A percentile compares a stretch with the other conserved stretches of the same genome.
Evolutionary conservation across 1,140 invertebrate genomes (phyloP).

Genomic region (Drosophila novamexicana): DNA sequence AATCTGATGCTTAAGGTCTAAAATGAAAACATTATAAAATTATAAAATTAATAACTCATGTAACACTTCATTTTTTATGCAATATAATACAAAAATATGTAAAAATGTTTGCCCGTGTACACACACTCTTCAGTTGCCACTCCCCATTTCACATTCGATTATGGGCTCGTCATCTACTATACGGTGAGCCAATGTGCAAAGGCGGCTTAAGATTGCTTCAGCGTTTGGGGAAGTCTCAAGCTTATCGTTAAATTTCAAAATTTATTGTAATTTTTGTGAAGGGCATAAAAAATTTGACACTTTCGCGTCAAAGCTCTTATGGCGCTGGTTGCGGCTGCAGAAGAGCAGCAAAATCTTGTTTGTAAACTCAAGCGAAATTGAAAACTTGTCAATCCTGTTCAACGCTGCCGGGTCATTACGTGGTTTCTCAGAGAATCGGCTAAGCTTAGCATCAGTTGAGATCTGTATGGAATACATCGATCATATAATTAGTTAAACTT

Average conservation of each 20-base stretch:
- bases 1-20: no score
- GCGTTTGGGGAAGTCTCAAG: constrained; percentile 15
- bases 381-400: constrained; percentile 74
- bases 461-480: constrained; percentile 59
- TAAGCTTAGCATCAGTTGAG: constrained; percentile 22
- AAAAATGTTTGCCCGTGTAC: constrained; percentile 3
- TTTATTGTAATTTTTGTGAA: constrained; percentile 67
- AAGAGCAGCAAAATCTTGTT: constrained; percentile 12
- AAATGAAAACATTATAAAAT: no score
- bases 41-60: no score
- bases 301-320: constrained; percentile 56
- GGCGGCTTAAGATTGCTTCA: constrained; percentile 24
- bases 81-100: neutral
- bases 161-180: constrained; percentile 26
- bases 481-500: constrained; percentile 73
- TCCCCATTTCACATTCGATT: constrained; percentile 3
- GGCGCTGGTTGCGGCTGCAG: constrained; percentile 10
- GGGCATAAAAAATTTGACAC: constrained; percentile 77
- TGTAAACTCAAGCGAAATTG: constrained; percentile 48
- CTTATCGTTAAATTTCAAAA: constrained; percentile 47
- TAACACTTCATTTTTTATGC: no score
- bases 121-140: constrained; percentile 8
- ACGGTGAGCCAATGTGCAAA: neutral
- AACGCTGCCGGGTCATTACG: constrained; percentile 46
- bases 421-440: constrained; percentile 58